phyloP scores from a whole-genome alignment of 2,888 invertebrate species.

The Caenorhabditis sp. region DNA sequence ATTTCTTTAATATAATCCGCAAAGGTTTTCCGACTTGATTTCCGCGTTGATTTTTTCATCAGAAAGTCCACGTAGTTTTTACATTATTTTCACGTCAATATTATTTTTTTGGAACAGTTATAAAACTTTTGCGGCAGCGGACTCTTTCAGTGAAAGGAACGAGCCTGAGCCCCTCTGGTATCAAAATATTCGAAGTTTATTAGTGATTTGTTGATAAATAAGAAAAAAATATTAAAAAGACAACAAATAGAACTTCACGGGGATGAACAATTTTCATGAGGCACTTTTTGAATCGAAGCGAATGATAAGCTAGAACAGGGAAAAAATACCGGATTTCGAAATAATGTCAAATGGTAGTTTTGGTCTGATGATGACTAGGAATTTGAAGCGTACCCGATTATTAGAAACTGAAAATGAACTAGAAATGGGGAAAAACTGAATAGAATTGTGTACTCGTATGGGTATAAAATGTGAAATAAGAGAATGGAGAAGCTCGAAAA shows the following conservation, averaged over 20 bases:
- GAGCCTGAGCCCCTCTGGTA: no score
- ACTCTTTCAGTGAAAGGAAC: no score
- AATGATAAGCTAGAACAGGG: constrained; percentile 11
- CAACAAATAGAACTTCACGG: constrained; percentile 28
- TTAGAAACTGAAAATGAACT: constrained; percentile 28
- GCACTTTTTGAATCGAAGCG: constrained; percentile 36
- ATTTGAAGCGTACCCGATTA: constrained; percentile 28
- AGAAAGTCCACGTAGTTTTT: no score
- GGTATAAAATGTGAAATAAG: constrained; percentile 15
- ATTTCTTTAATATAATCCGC: no score
- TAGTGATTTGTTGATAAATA: background rate
- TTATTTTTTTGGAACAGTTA: no score
- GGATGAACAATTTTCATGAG: constrained; percentile 18
- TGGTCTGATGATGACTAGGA: constrained; percentile 57
- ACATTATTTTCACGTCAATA: no score
- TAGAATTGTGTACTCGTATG: constrained; percentile 17
- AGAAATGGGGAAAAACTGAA: constrained; percentile 3
- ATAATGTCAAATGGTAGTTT: constrained; percentile 35
- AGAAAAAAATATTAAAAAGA: background rate
- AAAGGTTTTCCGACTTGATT: no score
- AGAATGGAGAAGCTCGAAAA: constrained; percentile 42
- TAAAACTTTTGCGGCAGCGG: no score
- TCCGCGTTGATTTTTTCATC: no score
- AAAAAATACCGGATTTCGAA: constrained; percentile 35
- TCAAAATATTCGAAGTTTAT: background rate